Evolutionary conservation across 2,888 invertebrate genomes (phyloP), one percentile per base, ranked within the genome.

Genomic region (Sialis lutaria): DNA sequence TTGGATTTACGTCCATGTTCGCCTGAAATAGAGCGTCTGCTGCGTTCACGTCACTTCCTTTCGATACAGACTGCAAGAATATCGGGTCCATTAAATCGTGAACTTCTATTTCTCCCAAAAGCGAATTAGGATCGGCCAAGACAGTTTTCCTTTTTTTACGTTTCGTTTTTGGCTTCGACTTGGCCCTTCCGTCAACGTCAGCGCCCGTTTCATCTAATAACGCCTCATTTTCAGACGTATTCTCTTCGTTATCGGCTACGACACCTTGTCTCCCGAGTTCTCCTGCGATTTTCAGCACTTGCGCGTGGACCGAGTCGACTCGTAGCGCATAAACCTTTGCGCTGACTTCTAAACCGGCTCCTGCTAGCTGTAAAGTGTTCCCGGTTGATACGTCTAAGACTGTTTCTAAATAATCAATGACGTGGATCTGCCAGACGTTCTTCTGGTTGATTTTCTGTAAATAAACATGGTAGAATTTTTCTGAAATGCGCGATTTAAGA

Each of bases 251-350:
- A 50, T 42, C 50, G 50, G 32, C 51, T 35, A 60, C 44, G 53
- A 32, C 59, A 54, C 42, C 72, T 50, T 68, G 69, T 56, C 72
- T 71, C 44, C 64, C 74, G 45, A 82, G 64, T 1, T 79, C 82
- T 1, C 79, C 77, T 1, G 79, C 78, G 67, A 91, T 80, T 58
- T 86, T 83, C 52, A 87, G 67, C 1, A 84, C 81, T 58, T 88
- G 85, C 40, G 77, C 71, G 61, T 91, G 82, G 7, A 91, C 75
- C 35, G 81, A 81, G 63, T 93, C 92, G 0, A 93, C 92, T 50
- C 91, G 73, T 50, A 82, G 77, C 0, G 87, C 82, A 63, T 92
- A 92, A 45, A 92, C 89, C 60, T 87, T 85, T 1, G 88, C 78
- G 6, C 90, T 86, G 0, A 90, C 90, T 62, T 92, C 92, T 44